These are phyloP conservation scores for Etheostoma cragini DNA, from an alignment of 2,113 vertebrate species.

Conservation along the genomic window DNA sequence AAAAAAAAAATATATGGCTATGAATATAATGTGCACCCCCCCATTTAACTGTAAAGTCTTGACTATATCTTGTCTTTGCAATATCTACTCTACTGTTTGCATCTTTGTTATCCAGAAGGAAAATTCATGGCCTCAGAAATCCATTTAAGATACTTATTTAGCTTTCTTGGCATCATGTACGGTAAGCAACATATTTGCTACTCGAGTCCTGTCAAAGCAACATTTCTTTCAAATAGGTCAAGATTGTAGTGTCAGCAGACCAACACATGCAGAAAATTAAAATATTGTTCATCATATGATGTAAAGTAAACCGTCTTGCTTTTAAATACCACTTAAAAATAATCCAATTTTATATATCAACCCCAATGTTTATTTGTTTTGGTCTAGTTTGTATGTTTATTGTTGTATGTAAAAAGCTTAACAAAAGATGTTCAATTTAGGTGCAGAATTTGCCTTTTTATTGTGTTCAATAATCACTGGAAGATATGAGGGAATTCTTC, in stretches of 20 bases:
- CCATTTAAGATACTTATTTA: neutral
- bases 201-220: neutral
- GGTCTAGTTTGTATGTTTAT: neutral
- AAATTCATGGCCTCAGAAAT: neutral
- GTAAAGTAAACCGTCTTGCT: no score
- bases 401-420: constrained; percentile 4
- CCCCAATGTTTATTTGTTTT: neutral
- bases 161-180: neutral
- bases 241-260: neutral
- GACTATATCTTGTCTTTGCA: neutral
- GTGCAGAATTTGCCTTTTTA: constrained; percentile 9
- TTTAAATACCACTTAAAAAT: neutral
- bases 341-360: neutral
- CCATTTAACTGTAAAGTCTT: neutral
- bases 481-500: neutral
- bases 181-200: neutral
- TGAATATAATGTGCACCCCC: neutral
- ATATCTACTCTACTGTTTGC: neutral
- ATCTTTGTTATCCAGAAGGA: neutral
- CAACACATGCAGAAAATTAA: neutral
- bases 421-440: neutral
- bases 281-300: neutral
- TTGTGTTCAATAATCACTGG: constrained; percentile 1
- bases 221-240: neutral
- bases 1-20: constrained; percentile 12